Base-by-base conservation (phyloP, 2,888 invertebrate species). In the Cheilosia grossa region DNA sequence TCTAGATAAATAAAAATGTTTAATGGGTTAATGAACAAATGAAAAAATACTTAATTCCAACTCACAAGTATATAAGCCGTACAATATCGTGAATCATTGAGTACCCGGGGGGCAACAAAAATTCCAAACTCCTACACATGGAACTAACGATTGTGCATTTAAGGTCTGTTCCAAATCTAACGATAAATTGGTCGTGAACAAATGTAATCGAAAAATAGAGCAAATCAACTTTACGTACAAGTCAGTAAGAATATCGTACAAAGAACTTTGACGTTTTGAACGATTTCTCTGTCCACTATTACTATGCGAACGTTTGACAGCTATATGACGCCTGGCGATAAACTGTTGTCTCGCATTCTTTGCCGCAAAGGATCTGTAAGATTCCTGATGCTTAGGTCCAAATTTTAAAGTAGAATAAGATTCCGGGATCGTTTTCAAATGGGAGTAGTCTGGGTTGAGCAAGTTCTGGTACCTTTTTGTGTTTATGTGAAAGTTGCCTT, bases 21-120 rank as follows among this genome's bases (percentile, higher is more conserved):
- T 21, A 21, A 33, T 21, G 44, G 33, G 0, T 47, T 0, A 5
- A 40, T 19, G 4, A 19, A 30, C 1, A 30, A 7, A 42, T 42
- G 4, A 6, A 27, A 17, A 27, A 6, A 0, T 21, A 4, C n/a
- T 13, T 19, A 44, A 19, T 4, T 21, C 6, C 13, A 19, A 88
- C 92, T 91, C 90, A 96, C 96, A 93, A 93, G 87, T 96, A 94
- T 87, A 96, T 90, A 24, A 94, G 92, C 78, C 94, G 93, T 27
- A 96, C 89, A 82, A 95, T 91, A 89, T 96, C 95, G 86, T 95
- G 95, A 33, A 95, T 92, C 88, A 96, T 93, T 3, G 95, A 95
- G 87, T 93, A 93, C 17, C 95, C 95, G 6, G 93, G 93, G 0
- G 94, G 93, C 53, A 94, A 93, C 24, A 95, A 91, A 87, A 93